A percentile compares a stretch with the other conserved stretches of the same genome.
Conservation (phyloP, 2,113 vertebrate species). For the Paradisaea rubra region DNA sequence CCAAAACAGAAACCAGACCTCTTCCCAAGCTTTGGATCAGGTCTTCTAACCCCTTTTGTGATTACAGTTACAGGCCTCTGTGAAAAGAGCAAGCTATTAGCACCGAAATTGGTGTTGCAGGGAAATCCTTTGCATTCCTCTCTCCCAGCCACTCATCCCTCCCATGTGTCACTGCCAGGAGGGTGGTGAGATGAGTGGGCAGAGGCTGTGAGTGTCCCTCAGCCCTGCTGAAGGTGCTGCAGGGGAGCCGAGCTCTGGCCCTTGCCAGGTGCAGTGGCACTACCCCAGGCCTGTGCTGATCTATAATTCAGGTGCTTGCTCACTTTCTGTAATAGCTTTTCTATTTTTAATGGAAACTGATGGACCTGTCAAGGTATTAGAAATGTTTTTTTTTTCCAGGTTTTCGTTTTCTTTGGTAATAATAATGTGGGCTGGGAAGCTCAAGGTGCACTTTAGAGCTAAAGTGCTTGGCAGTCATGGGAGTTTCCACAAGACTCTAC, state of each 20-base stretch:
- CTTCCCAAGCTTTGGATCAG: background rate
- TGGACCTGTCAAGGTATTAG: background rate
- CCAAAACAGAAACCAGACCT: background rate
- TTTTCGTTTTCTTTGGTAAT: background rate
- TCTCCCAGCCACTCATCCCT: background rate
- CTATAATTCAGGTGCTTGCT: background rate
- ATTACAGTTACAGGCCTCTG: background rate
- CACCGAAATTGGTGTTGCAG: background rate
- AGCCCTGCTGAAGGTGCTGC: accelerated
- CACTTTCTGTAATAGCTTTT: background rate
- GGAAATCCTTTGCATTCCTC: background rate
- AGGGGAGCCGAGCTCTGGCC: background rate
- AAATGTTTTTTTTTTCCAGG: background rate
- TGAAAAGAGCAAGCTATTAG: background rate
- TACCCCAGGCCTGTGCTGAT: background rate
- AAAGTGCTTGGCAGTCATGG: background rate
- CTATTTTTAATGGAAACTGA: conserved; percentile 28
- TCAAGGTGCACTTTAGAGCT: background rate
- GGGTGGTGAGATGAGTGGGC: background rate
- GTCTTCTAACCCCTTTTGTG: background rate
- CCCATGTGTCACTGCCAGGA: accelerated
- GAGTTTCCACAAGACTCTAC: background rate
- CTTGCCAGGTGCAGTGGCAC: background rate
- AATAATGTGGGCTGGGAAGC: background rate
- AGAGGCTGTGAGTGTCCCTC: background rate